Evolutionary conservation across 2,797 vertebrate species (phyloP), one percentile per base, ranked within the genome.

Genomic region (Ptychadena robeensis): DNA sequence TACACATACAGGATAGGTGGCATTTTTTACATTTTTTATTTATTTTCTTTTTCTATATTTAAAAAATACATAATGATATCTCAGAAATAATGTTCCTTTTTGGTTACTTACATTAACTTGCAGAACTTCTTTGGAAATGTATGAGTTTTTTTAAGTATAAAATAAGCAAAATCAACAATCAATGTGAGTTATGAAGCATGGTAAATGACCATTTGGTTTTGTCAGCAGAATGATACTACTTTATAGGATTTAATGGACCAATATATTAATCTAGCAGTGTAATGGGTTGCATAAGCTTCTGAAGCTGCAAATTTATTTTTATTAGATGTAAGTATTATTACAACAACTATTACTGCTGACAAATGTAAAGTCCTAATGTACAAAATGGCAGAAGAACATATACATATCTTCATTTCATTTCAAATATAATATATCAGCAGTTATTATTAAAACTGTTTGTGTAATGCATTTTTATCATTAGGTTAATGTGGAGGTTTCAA

Each of bases 181-280:
- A 81, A 8, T 73, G 70, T 66, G 70, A 81, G 30, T 81, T 81
- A 81, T 65, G 70, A 81, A 44, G 31, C 63, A 57, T 71, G 30
- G 38, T 57, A 74, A 67, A 81, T 81, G 71, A 34, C 34, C 64
- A 75, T 75, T 44, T 34, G 69, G 80, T 69, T 82, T 34, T 76
- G 73, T 75, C 64, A 75, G 80, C 64, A 82, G 35, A 74, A 40
- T 75, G 34, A 74, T 82, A 28, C 48, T 63, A 57, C 71, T 81
- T 75, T 82, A 75, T 59, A 61, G 48, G 28, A 69, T 82, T 82
- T 82, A 82, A 75, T 82, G 63, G 28, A 61, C n/a, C 53, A 69
- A 44, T 70, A 70, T 79, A 78, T 67, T 78, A 78, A 67, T 78
- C 64, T 78, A 53, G 32, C 75, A 67, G 30, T 67, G 7, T 53